phyloP scores from a whole-genome alignment of 1,140 invertebrate genomes.

The Leptinotarsa lineolata region DNA sequence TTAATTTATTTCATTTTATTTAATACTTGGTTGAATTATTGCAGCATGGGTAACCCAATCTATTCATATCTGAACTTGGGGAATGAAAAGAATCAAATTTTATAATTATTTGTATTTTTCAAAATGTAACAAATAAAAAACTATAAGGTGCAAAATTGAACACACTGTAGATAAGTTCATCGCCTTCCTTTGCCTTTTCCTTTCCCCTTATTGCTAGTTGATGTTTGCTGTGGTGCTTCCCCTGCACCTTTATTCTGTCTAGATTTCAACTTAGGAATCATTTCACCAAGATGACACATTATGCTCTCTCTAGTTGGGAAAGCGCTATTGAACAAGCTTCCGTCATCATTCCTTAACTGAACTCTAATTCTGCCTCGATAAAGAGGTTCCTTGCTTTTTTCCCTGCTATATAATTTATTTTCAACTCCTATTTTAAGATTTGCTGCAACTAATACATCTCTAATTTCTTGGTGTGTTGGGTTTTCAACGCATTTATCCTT shows the following conservation, averaged over 20 bases:
- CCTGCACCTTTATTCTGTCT: slow-evolving; percentile 59
- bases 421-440: slow-evolving; percentile 88
- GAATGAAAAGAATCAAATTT: too few species aligned
- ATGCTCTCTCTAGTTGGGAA: slow-evolving; percentile 80
- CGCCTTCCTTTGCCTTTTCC: slow-evolving; percentile 48
- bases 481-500: slow-evolving; percentile 91
- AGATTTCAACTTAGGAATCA: slow-evolving; percentile 91
- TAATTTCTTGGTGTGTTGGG: slow-evolving; percentile 91
- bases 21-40: too few species aligned
- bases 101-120: too few species aligned
- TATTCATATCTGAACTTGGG: too few species aligned
- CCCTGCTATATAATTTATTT: slow-evolving; percentile 92
- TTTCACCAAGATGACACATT: slow-evolving; percentile 76
- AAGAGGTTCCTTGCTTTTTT: slow-evolving; percentile 84
- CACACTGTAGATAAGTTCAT: background rate
- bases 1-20: too few species aligned
- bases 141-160: too few species aligned
- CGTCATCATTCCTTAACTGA: slow-evolving; percentile 92
- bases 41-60: too few species aligned
- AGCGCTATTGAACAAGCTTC: slow-evolving; percentile 71
- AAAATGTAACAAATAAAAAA: background rate
- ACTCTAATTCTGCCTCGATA: slow-evolving; percentile 87
- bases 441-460: slow-evolving; percentile 82
- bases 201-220: slow-evolving; percentile 46
- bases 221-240: slow-evolving; percentile 40